Percentiles rank a stretch among this genome's conserved stretches.
Conservation (phyloP, 2,888 invertebrate species). For the Crematogaster levior region DNA sequence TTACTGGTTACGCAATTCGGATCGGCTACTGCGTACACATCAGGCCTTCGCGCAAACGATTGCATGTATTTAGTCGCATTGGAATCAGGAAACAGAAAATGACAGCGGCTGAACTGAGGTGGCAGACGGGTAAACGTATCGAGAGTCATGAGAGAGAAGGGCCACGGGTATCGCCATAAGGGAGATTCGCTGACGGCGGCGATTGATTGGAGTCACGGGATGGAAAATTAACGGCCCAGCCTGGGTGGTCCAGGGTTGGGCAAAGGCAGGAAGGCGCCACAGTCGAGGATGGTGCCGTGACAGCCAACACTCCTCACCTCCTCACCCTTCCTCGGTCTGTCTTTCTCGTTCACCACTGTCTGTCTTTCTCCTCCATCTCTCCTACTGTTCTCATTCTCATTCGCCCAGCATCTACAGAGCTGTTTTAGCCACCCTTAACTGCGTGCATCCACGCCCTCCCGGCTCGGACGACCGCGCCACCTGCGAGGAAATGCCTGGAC, state of each 20-base stretch:
- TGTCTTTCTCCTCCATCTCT: neutral
- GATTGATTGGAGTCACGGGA: conserved; percentile 85
- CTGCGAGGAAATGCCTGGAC: conserved; percentile 31
- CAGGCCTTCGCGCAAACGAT: conserved; percentile 2
- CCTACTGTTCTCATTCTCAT: neutral
- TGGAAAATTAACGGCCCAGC: conserved; percentile 85
- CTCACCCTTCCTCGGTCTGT: conserved; percentile 34
- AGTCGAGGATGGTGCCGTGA: conserved; percentile 75
- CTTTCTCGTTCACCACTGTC: conserved; percentile 38
- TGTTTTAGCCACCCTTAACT: conserved; percentile 65
- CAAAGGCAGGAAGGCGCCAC: conserved; percentile 73
- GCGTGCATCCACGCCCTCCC: conserved; percentile 47
- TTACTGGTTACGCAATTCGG: neutral
- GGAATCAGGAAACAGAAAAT: conserved; percentile 58
- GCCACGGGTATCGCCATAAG: conserved; percentile 67
- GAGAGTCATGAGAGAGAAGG: conserved; percentile 66
- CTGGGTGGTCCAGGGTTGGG: conserved; percentile 74
- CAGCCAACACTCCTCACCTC: conserved; percentile 78
- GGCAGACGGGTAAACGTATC: conserved; percentile 65
- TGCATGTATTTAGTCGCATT: conserved; percentile 32
- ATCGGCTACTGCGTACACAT: neutral
- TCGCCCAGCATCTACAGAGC: conserved; percentile 30
- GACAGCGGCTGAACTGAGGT: conserved; percentile 52
- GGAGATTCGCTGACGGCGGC: conserved; percentile 81
- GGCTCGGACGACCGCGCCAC: neutral